Base-by-base conservation (phyloP, 1,140 invertebrate genomes). In the Zaprionus ghesquierei region DNA sequence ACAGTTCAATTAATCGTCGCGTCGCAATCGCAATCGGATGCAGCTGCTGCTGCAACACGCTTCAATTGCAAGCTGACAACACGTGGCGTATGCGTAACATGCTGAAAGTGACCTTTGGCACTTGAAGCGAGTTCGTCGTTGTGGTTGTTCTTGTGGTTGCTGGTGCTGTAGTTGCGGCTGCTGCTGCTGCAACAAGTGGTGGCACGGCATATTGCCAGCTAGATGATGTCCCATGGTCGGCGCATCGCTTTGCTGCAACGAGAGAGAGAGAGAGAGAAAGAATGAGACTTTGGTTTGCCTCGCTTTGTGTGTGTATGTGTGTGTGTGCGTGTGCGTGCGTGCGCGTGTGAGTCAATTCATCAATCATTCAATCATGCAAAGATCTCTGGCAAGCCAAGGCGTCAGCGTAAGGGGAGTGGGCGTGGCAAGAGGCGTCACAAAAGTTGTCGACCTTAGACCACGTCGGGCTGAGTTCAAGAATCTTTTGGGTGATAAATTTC, bases 111-210 rank as follows among this genome's bases (percentile, higher is more conserved):
- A 0, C 38, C 15, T 41, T 23, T 20, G 20, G 41, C 56, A 68
- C 72, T 75, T 82, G 70, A 58, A 63, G 77, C 66, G 65, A 82
- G 79, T 82, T 82, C 79, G 79, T 75, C 75, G 76, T 49, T 62
- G 76, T 9, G 75, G 79, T 75, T 71, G 76, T 49, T 62, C 73
- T 9, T 59, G 55, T 27, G 23, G 58, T 15, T 25, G 51, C 31
- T 31, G 38, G 0, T 15, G 60, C 60, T 64, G 33, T 12, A 27
- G 72, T 41, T 68, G 74, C 71, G 77, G 79, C 65, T 78, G 84
- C 70, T 8, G 15, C 33, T 70, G 70, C 64, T 85, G 81, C 81
- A 86, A 86, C 81, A 86, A 86, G 81, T 86, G 81, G 75, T 86
- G 81, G 75, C 78, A 74, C 70, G 68, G 44, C 81, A 81, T 81